Conservation (phyloP, 2,888 invertebrate genomes). For the Xanthia togata region DNA sequence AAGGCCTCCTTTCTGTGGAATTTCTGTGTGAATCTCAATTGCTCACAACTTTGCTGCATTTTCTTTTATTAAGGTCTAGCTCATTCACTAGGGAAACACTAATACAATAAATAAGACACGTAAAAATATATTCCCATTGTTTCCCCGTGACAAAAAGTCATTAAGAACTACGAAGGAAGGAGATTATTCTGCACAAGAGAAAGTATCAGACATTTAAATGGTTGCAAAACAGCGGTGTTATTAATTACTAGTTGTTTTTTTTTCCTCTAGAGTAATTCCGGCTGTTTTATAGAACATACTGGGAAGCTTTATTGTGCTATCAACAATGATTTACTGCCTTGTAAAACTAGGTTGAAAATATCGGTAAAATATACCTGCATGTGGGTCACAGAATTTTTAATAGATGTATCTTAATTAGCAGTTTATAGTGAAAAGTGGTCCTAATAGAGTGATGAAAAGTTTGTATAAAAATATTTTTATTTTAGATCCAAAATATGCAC, state of each 20-base stretch:
- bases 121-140: slow-evolving; percentile 46
- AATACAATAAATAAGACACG: slow-evolving; percentile 33
- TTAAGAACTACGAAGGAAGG: slow-evolving; percentile 41
- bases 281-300: slow-evolving; percentile 45
- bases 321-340: slow-evolving; percentile 48
- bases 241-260: slow-evolving; percentile 55
- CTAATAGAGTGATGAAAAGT: neutral
- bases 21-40: too few relatives aligned
- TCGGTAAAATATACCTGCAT: slow-evolving; percentile 20
- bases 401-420: slow-evolving; percentile 14
- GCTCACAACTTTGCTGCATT: neutral
- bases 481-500: neutral
- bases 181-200: slow-evolving; percentile 53
- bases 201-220: slow-evolving; percentile 58
- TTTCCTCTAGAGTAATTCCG: slow-evolving; percentile 40
- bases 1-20: neutral
- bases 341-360: slow-evolving; percentile 48
- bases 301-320: slow-evolving; percentile 58
- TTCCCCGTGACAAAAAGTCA: slow-evolving; percentile 51
- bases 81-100: slow-evolving; percentile 15
- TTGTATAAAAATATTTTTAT: neutral
- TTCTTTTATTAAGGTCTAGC: neutral
- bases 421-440: neutral
- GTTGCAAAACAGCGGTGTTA: slow-evolving; percentile 48
- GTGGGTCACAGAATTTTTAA: slow-evolving; percentile 20